phyloP scores from a whole-genome alignment of 2,888 invertebrate genomes.

The Spatulosminthurus flaviceps region DNA sequence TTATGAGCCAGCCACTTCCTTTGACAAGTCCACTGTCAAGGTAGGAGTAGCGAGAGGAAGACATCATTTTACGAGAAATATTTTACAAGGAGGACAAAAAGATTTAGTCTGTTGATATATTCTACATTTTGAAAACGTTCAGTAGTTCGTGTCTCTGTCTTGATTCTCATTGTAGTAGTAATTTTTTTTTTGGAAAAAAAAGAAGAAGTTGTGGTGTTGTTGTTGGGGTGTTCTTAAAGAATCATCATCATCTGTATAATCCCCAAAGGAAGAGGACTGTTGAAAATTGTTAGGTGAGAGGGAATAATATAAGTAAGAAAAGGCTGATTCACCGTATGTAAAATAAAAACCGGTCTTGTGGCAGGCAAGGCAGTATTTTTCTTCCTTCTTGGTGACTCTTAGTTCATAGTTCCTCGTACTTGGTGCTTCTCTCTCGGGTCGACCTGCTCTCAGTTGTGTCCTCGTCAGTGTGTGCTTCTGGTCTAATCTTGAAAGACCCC shows the following conservation, averaged over 20 bases:
- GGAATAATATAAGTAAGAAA: not conserved
- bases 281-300: conserved; percentile 4
- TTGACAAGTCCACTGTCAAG: conserved; percentile 57
- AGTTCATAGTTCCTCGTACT: conserved; percentile 38
- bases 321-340: conserved; percentile 38
- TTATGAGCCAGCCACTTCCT: conserved; percentile 56
- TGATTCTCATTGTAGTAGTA: not conserved
- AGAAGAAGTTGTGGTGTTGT: conserved; percentile 29
- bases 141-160: conserved; percentile 29
- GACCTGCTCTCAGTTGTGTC: conserved; percentile 27
- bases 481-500: conserved; percentile 1
- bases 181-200: conserved; percentile 31
- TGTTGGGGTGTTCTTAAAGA: conserved; percentile 34
- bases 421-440: conserved; percentile 39
- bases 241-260: conserved; percentile 22
- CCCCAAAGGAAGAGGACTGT: not conserved
- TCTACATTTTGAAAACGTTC: conserved; percentile 35
- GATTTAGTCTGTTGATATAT: conserved; percentile 30
- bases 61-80: conserved; percentile 27
- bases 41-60: conserved; percentile 52
- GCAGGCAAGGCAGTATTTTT: conserved; percentile 27
- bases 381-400: conserved; percentile 23
- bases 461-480: conserved; percentile 24
- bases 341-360: conserved; percentile 51
- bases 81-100: conserved; percentile 33